Evolutionary conservation across 2,888 invertebrate species (phyloP), one percentile per base, ranked within the genome.

Genomic region (Empis stercorea): DNA sequence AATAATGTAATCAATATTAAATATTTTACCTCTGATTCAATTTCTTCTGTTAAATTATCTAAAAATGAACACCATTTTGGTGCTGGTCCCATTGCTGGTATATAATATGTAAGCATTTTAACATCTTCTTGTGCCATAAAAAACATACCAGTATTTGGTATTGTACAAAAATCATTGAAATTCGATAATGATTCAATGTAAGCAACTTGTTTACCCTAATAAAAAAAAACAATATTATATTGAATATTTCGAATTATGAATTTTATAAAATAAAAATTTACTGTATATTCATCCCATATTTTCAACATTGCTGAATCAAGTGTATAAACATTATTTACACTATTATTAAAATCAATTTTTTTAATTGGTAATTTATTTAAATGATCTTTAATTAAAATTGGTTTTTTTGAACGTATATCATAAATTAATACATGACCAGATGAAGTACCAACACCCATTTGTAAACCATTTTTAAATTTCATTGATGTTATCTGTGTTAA

Each of bases 11-110:
- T 34, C 6, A 43, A 43, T 32, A 4, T 27, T 4, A 23, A 10
- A 44, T 27, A 38, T 15, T 15, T 48, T 42, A 76, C 75, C 56
- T 82, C 82, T 61, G 87, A 89, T 69, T 99, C 97, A 56, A 99
- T 73, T 73, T 99, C 97, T 69, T 99, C 97, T 0, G 96, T 96
- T 13, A 99, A 74, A 62, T 87, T 91, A 64, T 99, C 97, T 48
- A 99, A 76, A 72, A 95, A 96, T 44, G 89, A 84, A 64, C 96
- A 97, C 99, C 99, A 99, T 59, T 79, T 81, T 1, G 99, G 99
- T 2, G 99, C 99, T 16, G 96, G 91, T 59, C 81, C 81, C 65
- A 84, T 72, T 57, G 81, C 80, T 44, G 96, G 96, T 53, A 96
- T 82, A 62, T 94, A 99, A 69, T 92, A 96, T 0, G 93, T 84